Evolutionary conservation across 23 tunicate species (phyloP), one percentile per base, ranked within the genome.

Genomic region (Aplidium turbinatum): DNA sequence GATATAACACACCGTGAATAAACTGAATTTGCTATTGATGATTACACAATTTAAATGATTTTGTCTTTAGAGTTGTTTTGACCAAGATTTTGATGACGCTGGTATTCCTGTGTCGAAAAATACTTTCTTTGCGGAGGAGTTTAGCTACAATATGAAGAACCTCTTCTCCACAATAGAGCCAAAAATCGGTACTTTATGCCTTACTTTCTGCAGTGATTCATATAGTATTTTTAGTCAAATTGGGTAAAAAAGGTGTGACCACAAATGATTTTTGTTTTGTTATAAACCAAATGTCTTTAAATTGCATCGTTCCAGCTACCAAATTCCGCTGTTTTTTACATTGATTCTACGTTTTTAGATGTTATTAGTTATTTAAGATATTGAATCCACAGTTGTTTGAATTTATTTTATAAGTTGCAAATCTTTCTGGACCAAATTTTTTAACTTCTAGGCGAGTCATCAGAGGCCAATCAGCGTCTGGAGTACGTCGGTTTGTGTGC

Each of bases 31-130:
- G n/a, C n/a, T n/a, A n/a, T n/a, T n/a, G n/a, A n/a, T n/a, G n/a
- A n/a, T n/a, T n/a, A n/a, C n/a, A n/a, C n/a, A n/a, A n/a, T n/a
- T n/a, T n/a, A n/a, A n/a, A n/a, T 56, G 9, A 24, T 73, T 19
- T 39, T 30, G 16, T 28, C 7, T 80, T 33, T 24, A 83, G 79
- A 46, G 55, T 82, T 89, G 96, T 42, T 77, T 77, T 29, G 58
- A 58, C 32, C 97, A 90, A 63, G 81, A 90, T 34, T 90, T 77
- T 70, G 97, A 90, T 58, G 97, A 90, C 48, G 63, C 85, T 55
- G 97, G 97, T 0, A 90, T 90, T 32, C 97, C 97, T 38, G 97
- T 90, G 31, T 38, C 85, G 6, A 90, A 90, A 39, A 90, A 90
- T 45, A 21, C 85, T 18, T 33, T 53, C 35, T 81, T 90, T 72